Base-by-base conservation (phyloP, 2,113 vertebrate species). In the Trematocara unimaculatum region DNA sequence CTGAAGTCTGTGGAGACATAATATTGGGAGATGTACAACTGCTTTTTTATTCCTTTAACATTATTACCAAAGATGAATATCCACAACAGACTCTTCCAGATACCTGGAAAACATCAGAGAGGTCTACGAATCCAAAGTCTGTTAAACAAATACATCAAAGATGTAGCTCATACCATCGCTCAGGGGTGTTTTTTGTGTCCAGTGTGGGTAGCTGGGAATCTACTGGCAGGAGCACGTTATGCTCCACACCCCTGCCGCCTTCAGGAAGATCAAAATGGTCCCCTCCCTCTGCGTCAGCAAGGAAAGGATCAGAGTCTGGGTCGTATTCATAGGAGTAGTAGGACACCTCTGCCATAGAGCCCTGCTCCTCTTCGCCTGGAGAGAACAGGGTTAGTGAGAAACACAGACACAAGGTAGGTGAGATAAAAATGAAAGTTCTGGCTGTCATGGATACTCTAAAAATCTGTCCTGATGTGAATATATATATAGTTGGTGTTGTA, bases 241-340 rank as follows among this genome's bases (percentile, higher is more conserved):
- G 90, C 18, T 84, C 85, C 23, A 88, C 81, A 40, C 74, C 88
- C n/a, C 72, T 85, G 12, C 84, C 90, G 12, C 81, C 90, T 35
- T 91, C 95, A 0, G 96, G 94, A 8, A 95, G 92, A 40, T 93
- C 90, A 54, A 92, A 10, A 84, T 91, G 84, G 87, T 97, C 96
- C 17, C 94, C 94, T 2, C 84, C 90, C 3, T 96, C 94, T 2
- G 87, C 91, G 13, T 98, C 97, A 0, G 88, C 93, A 0, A 91
- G 96, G 12, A 97, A 97, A 81, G 96, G 94, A 35, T 97, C 97
- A 0, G 95, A 88, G 62, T 98, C 97, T 0, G 94, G 87, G 87
- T 98, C 97, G 0, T 98, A 98, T 64, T 98, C 97, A 0, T 98
- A 98, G 70, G 97, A 97, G 94, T 98, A 98, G 93, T 98, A 97